Evolutionary conservation across 2,797 vertebrate species (phyloP), one percentile per base, ranked within the genome.

Genomic region (Notolepis coatsorum): DNA sequence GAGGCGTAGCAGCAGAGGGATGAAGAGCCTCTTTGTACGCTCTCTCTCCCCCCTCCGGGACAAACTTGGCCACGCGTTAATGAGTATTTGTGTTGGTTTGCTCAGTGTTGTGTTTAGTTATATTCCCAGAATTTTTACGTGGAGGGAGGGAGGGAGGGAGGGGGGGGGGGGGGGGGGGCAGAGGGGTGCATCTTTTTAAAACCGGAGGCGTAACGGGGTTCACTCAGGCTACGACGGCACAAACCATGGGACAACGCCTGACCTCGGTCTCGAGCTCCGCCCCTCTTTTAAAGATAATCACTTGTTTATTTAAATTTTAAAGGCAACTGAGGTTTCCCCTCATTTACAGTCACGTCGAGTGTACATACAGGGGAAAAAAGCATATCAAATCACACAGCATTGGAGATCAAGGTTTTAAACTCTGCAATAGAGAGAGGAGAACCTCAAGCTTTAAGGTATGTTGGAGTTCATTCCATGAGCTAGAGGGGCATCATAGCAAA

Each of bases 1-100:
- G 47, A 58, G 53, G 37, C 30, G 27, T 57, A 42, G 47, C 45
- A 41, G 48, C 18, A 12, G 3, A 25, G 18, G 51, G 41, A 58
- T 25, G 2, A 46, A 46, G 7, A 20, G 12, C 37, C 18, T 48
- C 10, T 10, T 3, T 33, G 46, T 46, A 21, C 25, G 13, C 1
- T 17, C 25, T 53, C 38, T 54, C 12, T 10, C 7, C 6, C 23
- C 23, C 10, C 21, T 27, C 15, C n/a, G n/a, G 35, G 35, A 37
- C 4, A n/a, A 37, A 37, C 5, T 27, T 41, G 15, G 13, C 38
- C 38, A 13, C 39, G 13, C 25, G 20, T 47, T 47, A 27, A 46
- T 38, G 13, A 18, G 39, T 20, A 9, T 41, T 41, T 2, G n/a
- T 17, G 2, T 41, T 18, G 4, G 3, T 41, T n/a, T 7, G 23